Evolutionary conservation across 64 coral and sea anemone species (phyloP).

Genomic region (Montipora capricornis): DNA sequence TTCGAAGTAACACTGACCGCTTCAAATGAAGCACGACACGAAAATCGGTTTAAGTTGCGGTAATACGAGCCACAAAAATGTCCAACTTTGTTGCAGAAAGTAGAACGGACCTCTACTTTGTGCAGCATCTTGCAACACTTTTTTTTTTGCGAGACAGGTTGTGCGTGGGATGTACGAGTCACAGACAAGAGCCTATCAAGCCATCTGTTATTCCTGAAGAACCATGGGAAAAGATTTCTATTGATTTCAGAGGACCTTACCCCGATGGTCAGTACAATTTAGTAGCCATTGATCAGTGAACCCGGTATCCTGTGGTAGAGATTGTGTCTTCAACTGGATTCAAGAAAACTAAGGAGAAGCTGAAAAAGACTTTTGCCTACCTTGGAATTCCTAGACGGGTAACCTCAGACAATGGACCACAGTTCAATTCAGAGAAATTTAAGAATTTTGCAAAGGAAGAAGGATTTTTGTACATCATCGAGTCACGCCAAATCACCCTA

Average conservation of each 20-base stretch:
- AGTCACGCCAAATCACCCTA: no score
- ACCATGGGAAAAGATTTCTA: slow-evolving; percentile 29
- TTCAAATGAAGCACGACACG: no score
- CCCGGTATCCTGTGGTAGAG: slow-evolving; percentile 30
- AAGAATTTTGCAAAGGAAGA: slow-evolving; percentile 15
- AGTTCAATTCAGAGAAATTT: background rate
- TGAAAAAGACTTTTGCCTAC: slow-evolving; percentile 9
- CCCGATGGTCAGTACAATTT: slow-evolving; percentile 63
- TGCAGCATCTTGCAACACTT: no score
- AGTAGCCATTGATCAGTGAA: slow-evolving; percentile 20
- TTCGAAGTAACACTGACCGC: no score
- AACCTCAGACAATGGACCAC: background rate
- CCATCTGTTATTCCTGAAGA: slow-evolving; percentile 35
- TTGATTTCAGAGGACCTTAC: slow-evolving; percentile 66
- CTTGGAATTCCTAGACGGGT: background rate
- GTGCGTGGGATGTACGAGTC: background rate
- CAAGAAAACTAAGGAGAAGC: background rate
- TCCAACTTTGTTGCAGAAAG: no score
- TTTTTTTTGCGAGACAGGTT: no score
- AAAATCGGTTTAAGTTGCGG: no score
- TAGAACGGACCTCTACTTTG: no score
- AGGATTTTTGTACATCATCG: background rate
- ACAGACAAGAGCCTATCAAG: slow-evolving; percentile 46
- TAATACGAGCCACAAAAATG: no score
- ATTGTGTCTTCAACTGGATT: background rate